Conservation (phyloP, 1,140 invertebrate genomes). For the Drosophila pandora region DNA sequence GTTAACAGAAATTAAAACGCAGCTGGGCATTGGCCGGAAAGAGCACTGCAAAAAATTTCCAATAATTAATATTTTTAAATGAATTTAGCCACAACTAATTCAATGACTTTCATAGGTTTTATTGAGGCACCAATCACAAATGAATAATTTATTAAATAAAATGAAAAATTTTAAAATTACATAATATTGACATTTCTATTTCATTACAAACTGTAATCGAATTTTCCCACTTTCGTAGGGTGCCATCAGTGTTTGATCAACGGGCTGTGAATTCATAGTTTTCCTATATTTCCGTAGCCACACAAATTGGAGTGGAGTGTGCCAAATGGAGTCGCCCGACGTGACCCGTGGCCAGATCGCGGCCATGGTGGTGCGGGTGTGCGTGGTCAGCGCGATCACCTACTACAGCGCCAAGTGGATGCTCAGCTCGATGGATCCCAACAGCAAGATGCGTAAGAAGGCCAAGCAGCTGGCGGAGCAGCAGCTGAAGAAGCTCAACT, state of each 20-base stretch:
- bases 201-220: too few species aligned
- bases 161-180: not conserved
- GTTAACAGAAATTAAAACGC: constrained; percentile 74
- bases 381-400: constrained; percentile 92
- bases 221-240: constrained; percentile 3
- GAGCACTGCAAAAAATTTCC: constrained; percentile 38
- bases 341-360: constrained; percentile 86
- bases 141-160: not conserved
- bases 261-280: not conserved
- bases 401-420: constrained; percentile 95
- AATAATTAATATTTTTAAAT: too few species aligned
- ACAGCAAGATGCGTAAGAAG: constrained; percentile 90
- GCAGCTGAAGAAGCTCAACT: constrained; percentile 85
- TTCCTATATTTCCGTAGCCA: not conserved
- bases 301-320: constrained; percentile 19
- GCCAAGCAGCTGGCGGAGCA: constrained; percentile 89
- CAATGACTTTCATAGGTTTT: not conserved
- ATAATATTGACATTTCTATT: too few species aligned
- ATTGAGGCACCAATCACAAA: too few species aligned
- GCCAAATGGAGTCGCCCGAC: constrained; percentile 46
- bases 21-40: constrained; percentile 68
- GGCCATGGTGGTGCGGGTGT: constrained; percentile 88
- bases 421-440: constrained; percentile 90
- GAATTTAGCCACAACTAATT: too few species aligned
- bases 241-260: not conserved